Evolutionary conservation across 2,888 invertebrate genomes (phyloP), one percentile per base, ranked within the genome.

Genomic region (Campoletis raptor): DNA sequence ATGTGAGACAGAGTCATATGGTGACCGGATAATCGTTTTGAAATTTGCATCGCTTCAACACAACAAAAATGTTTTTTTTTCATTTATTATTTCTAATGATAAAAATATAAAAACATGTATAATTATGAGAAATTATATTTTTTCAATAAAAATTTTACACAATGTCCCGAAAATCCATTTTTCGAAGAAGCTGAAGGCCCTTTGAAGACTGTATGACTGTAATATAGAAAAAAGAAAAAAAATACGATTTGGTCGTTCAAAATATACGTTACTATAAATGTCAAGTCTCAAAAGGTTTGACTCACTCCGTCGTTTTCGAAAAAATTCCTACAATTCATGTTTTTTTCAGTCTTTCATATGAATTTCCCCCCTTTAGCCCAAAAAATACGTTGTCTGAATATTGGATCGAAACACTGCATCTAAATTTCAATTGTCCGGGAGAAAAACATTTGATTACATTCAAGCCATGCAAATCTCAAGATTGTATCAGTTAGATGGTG

Each of bases 21-120:
- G 67, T 67, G 74, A 79, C 52, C 12, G n/a, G 66, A 78, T 69
- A 52, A 52, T 45, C 57, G 64, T n/a, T 61, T 30, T 54, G 21
- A 70, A 74, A 69, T 80, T 66, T 72, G 36, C 18, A 37, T 52
- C 18, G 48, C n/a, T 52, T 6, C 48, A 52, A 7, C 48, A 0
- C 48, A n/a, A n/a, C n/a, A 1, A n/a, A 52, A 1, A 52, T 6
- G 0, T 52, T 52, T 52, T 52, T 15, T 52, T 52, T 52, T 52
- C n/a, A 52, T 52, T 52, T 7, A 18, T 52, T 52, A 18, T 6
- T 52, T 52, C 18, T 2, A 30, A 3, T 30, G 1, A 2, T 2
- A 30, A 30, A 30, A 30, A 30, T 30, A 30, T 30, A 3, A 1
- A 30, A 30, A 30, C 30, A 30, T 30, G 30, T 30, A 52, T 18